Percentiles rank a stretch among this genome's conserved stretches.
phyloP scores from a whole-genome alignment of 2,888 invertebrate species.

The Allophyes oxyacanthae region DNA sequence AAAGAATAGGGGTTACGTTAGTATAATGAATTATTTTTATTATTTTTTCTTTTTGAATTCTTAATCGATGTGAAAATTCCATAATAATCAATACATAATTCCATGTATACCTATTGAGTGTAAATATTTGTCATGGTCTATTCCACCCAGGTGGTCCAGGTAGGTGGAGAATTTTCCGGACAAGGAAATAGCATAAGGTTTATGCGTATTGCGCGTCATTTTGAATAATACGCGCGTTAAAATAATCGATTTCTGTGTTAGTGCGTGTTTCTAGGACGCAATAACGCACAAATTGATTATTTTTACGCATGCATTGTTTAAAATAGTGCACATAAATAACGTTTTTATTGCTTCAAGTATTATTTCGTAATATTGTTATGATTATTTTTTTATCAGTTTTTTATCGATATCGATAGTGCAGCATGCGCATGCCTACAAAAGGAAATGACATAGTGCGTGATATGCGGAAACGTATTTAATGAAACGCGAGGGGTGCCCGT shows the following conservation, averaged over 20 bases:
- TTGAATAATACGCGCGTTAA: conserved; percentile 2
- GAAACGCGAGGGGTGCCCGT: conserved; percentile 84
- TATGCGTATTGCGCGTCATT: neutral
- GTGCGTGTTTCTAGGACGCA: conserved; percentile 28
- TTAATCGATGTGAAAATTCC: too few species aligned
- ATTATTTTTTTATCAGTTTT: conserved; percentile 15
- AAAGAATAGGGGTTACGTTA: too few species aligned
- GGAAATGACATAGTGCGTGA: conserved; percentile 89
- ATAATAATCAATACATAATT: too few species aligned
- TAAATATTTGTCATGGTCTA: too few species aligned
- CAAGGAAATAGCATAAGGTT: neutral
- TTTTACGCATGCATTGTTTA: conserved; percentile 23
- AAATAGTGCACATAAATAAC: conserved; percentile 25
- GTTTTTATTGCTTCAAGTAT: conserved; percentile 18
- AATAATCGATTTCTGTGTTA: conserved; percentile 38
- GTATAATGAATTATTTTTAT: too few species aligned
- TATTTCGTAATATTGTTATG: conserved; percentile 17
- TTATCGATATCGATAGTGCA: conserved; percentile 63
- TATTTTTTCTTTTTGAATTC: too few species aligned
- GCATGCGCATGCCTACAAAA: conserved; percentile 69
- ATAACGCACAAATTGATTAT: conserved; percentile 35
- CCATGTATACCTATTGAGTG: too few species aligned
- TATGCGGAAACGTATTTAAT: conserved; percentile 89
- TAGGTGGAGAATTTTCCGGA: neutral
- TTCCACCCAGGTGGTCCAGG: too few species aligned